A percentile compares a stretch with the other conserved stretches of the same genome.
phyloP scores from a whole-genome alignment of 2,888 invertebrate genomes.

The Zaprionus bogoriensis region DNA sequence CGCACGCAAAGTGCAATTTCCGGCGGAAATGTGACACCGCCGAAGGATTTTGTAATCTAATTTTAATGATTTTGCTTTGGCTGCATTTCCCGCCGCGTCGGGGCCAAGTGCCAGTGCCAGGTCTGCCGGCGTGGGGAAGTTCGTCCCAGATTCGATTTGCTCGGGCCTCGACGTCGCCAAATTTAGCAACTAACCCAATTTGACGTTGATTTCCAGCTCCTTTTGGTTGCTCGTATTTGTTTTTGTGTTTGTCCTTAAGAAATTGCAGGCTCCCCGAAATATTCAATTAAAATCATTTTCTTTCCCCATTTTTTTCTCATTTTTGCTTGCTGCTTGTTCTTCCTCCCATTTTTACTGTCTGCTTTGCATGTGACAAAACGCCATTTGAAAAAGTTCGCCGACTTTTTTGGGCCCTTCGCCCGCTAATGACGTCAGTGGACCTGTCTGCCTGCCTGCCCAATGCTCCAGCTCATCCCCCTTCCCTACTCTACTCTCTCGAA shows the following conservation, averaged over 20 bases:
- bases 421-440: constrained; percentile 71
- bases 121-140: constrained; percentile 26
- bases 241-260: constrained; percentile 30
- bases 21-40: constrained; percentile 75
- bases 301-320: constrained; percentile 9
- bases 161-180: constrained; percentile 33
- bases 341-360: constrained; percentile 1
- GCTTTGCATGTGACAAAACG: constrained; percentile 71
- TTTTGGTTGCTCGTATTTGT: too few species aligned
- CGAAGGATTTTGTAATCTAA: constrained; percentile 75
- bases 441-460: constrained; percentile 9
- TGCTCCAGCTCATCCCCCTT: too few species aligned
- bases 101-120: constrained; percentile 51
- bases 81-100: constrained; percentile 38
- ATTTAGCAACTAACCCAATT: constrained; percentile 67
- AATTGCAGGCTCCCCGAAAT: constrained; percentile 56
- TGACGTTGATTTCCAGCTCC: constrained; percentile 53
- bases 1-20: constrained; percentile 74
- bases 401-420: not conserved
- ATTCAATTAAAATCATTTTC: constrained; percentile 70
- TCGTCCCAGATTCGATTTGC: constrained; percentile 66
- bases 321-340: not conserved
- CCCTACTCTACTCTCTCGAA: too few species aligned
- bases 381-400: constrained; percentile 60
- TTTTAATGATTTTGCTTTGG: constrained; percentile 74